These are phyloP conservation scores for Drosophila merina DNA, from an alignment of 2,888 invertebrate species.

Conservation along the genomic window DNA sequence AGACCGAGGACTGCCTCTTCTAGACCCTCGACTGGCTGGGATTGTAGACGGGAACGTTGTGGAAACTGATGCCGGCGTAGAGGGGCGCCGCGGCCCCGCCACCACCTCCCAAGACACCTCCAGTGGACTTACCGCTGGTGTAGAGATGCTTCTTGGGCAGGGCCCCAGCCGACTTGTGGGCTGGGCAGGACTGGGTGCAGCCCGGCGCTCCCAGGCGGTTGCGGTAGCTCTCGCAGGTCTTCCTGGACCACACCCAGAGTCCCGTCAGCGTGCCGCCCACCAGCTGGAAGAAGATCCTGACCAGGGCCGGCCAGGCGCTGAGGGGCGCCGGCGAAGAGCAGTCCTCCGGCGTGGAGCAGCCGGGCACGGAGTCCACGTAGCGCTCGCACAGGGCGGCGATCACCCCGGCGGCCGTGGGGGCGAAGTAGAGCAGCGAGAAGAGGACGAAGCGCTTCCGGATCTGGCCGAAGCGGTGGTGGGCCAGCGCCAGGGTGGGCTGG, in stretches of 20 bases:
- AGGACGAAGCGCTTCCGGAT: conserved; percentile 82
- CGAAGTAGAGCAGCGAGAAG: conserved; percentile 82
- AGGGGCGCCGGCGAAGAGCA: conserved; percentile 74
- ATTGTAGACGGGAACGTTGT: conserved; percentile 83
- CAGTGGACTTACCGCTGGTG: conserved; percentile 63
- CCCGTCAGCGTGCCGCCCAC: conserved; percentile 83
- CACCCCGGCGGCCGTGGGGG: conserved; percentile 81
- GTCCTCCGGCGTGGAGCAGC: conserved; percentile 80
- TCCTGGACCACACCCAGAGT: conserved; percentile 84
- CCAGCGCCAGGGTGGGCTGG: conserved; percentile 80
- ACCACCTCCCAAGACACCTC: conserved; percentile 19
- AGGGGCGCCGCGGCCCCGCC: conserved; percentile 67
- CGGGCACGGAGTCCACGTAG: conserved; percentile 72
- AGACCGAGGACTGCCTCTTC: conserved; percentile 37
- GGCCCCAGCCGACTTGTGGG: conserved; percentile 73
- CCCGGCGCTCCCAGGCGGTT: conserved; percentile 70
- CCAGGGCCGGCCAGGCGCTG: conserved; percentile 77
- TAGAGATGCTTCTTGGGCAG: conserved; percentile 80
- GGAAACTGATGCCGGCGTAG: conserved; percentile 83
- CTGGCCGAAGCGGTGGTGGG: conserved; percentile 82
- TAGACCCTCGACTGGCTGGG: conserved; percentile 81
- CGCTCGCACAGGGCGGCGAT: conserved; percentile 81
- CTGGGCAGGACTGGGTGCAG: conserved; percentile 71
- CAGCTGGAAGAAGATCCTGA: conserved; percentile 81
- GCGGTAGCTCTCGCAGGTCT: conserved; percentile 83